These are phyloP conservation scores for Syngnathus typhle DNA, from an alignment of 2,113 vertebrate genomes.

Conservation along the genomic window DNA sequence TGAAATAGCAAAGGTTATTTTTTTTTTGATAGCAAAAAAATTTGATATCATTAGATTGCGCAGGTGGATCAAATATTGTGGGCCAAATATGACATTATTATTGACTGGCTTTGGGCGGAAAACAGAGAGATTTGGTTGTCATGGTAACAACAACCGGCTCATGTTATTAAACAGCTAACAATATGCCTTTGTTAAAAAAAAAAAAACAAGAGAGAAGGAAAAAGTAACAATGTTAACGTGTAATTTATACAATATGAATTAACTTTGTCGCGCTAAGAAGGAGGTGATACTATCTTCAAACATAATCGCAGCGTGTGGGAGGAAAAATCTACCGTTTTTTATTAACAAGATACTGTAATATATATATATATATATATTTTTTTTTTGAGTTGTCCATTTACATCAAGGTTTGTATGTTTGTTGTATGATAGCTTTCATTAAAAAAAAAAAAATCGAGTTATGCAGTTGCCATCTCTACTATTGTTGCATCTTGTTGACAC, in stretches of 20 bases:
- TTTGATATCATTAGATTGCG: neutral
- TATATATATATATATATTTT: no score
- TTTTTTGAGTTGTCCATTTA: no score
- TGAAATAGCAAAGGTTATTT: neutral
- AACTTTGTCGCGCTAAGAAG: neutral
- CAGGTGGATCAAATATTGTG: neutral
- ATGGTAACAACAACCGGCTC: neutral
- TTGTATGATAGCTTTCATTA: neutral
- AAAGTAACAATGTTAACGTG: neutral
- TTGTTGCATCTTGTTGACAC: neutral
- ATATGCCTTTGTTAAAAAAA: neutral
- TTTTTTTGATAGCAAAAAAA: neutral
- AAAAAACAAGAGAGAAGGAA: no score
- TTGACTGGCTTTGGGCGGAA: neutral
- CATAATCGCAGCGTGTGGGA: neutral
- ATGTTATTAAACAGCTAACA: neutral
- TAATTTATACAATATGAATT: neutral
- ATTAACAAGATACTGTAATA: no score
- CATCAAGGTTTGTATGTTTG: no score
- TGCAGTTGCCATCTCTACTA: neutral
- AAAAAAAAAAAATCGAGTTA: neutral
- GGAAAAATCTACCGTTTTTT: neutral
- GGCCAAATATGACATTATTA: neutral
- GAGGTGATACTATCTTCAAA: neutral
- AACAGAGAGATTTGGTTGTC: neutral